Base-by-base conservation (phyloP, 2,888 invertebrate species). In the Holacanthella duospinosa region DNA sequence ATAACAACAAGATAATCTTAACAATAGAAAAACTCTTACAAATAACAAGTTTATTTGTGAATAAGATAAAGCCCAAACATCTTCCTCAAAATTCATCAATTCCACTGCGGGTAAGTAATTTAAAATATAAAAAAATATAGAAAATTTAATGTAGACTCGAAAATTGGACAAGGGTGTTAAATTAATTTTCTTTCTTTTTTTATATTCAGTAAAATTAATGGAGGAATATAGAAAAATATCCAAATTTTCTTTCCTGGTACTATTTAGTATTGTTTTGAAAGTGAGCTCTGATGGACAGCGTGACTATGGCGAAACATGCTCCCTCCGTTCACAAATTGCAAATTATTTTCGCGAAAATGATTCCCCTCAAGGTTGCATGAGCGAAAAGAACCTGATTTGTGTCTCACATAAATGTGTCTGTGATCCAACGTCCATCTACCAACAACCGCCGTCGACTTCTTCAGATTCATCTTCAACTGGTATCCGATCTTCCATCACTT, bases 401-500 rank as follows among this genome's bases (percentile, higher is more conserved):
- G 12, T 67, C n/a, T 63, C 60, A 43, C 65, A 67, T 57, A 67
- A 67, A 62, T 68, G 68, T 36, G 58, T 61, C 25, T 68, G 68
- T 60, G 68, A 68, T 36, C 68, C 68, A 0, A 63, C 62, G 21
- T 65, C 67, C 57, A 62, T 68, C 21, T 68, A 66, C 43, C 67
- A 66, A 56, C 54, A 54, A 4, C 63, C 65, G 12, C 9, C 48
- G 12, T 53, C 61, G 4, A 43, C 59, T 25, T 16, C 60, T 12
- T 61, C 63, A 4, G 56, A 44, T 9, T 62, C 68, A 1, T 55
- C 58, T 21, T 36, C 60, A 25, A 27, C 36, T 19, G 63, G 61
- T 19, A 63, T 61, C 0, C 44, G 54, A 1, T 64, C 67, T 43
- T 26, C 67, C 19, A 67, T 67, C 26, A 63, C 62, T 43, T 29